These are phyloP conservation scores for Ctenomys sociabilis DNA, from an alignment of 2,113 vertebrate species.

Conservation along the genomic window DNA sequence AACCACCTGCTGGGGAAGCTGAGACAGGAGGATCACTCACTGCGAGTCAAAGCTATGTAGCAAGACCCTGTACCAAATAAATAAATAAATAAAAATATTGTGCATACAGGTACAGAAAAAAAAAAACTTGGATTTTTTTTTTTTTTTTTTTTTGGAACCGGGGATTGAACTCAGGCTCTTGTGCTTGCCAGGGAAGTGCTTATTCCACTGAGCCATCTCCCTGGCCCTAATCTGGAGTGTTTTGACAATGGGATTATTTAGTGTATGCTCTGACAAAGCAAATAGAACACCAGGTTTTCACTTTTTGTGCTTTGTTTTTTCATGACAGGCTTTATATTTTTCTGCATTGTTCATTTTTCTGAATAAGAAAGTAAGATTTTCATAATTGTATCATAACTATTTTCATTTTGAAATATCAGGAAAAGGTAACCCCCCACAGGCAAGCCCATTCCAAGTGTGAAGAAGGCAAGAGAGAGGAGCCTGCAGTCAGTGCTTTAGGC, in stretches of 20 bases:
- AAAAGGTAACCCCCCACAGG: not conserved
- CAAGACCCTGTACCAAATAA: no score
- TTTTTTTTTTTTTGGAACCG: no score
- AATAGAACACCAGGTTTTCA: not conserved
- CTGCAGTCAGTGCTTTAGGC: not conserved
- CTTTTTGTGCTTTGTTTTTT: no score
- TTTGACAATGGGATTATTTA: not conserved
- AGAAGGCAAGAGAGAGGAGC: not conserved
- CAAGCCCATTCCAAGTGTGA: not conserved
- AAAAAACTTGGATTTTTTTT: no score
- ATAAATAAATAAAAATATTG: not conserved
- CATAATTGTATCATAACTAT: not conserved
- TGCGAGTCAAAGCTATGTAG: no score
- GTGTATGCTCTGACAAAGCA: not conserved
- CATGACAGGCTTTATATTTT: not conserved
- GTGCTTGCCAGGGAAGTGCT: no score
- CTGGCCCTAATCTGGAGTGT: not conserved
- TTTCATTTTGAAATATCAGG: constrained; percentile 49
- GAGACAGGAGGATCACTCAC: no score
- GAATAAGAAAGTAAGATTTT: not conserved
- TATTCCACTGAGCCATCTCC: no score
- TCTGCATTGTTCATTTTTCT: not conserved
- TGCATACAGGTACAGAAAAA: not conserved
- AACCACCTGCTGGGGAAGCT: no score
- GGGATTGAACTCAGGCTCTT: no score